A percentile compares a stretch with the other conserved stretches of the same genome.
Evolutionary conservation across 1,140 invertebrate genomes (phyloP).

Genomic region (Dendrolimus kikuchii): DNA sequence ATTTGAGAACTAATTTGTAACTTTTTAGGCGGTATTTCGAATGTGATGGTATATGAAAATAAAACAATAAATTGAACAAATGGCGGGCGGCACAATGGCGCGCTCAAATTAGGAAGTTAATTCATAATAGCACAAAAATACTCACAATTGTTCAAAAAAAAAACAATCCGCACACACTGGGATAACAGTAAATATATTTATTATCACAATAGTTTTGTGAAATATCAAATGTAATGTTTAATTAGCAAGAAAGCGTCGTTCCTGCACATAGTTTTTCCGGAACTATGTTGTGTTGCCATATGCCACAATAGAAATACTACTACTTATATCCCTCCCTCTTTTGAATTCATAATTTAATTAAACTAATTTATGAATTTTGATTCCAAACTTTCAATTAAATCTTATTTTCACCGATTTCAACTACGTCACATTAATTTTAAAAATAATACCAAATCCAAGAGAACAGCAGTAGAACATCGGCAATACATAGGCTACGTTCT

Average conservation of each 20-base stretch:
- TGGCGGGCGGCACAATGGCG: conserved; percentile 64
- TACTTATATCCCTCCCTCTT: not conserved
- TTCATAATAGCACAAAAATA: conserved; percentile 23
- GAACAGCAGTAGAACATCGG: too few species aligned
- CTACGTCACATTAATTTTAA: too few species aligned
- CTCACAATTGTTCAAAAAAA: conserved; percentile 26
- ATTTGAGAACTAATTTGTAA: not conserved
- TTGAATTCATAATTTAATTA: too few species aligned
- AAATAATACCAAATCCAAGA: too few species aligned
- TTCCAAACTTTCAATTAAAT: too few species aligned
- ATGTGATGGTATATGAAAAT: conserved; percentile 9
- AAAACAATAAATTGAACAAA: conserved; percentile 44
- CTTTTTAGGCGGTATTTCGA: not conserved
- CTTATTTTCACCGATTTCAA: too few species aligned
- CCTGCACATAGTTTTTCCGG: conserved; percentile 27
- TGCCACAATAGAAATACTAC: not conserved
- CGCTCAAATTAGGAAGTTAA: conserved; percentile 16
- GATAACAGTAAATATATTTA: conserved; percentile 26
- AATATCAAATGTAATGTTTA: conserved; percentile 33
- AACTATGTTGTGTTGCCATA: conserved; percentile 30
- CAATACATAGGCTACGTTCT: too few species aligned
- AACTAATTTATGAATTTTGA: too few species aligned
- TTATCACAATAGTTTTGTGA: conserved; percentile 22
- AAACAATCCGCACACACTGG: conserved; percentile 25
- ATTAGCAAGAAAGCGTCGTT: conserved; percentile 41